Evolutionary conservation across 1,140 invertebrate genomes (phyloP).

Genomic region (Drosophila ananassae): DNA sequence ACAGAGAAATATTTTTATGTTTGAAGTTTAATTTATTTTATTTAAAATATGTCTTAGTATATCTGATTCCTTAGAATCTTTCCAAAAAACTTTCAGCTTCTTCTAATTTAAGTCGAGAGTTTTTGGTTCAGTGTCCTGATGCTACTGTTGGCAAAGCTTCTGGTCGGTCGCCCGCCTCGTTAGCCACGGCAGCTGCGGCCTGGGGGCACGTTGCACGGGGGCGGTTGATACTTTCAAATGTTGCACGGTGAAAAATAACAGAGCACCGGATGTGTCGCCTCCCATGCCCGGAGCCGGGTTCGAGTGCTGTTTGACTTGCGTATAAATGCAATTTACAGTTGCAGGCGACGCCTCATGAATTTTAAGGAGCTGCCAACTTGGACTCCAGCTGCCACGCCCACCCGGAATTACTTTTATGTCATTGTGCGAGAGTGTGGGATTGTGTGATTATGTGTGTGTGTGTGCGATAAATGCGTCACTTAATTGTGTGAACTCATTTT

Average conservation of each 20-base stretch:
- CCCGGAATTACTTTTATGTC: conserved; percentile 61
- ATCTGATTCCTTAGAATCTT: too few species aligned
- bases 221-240: conserved; percentile 24
- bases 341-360: conserved; percentile 76
- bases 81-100: neutral
- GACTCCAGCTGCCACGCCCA: conserved; percentile 26
- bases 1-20: neutral
- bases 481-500: conserved; percentile 63
- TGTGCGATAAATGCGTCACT: conserved; percentile 74
- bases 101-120: neutral
- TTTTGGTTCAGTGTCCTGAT: conserved; percentile 17
- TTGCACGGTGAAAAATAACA: conserved; percentile 58
- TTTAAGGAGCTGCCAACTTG: conserved; percentile 62
- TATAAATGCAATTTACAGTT: conserved; percentile 81
- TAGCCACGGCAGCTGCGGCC: conserved; percentile 35
- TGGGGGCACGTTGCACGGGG: conserved; percentile 3
- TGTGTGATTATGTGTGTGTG: conserved; percentile 3
- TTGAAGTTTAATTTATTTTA: neutral
- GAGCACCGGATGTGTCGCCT: conserved; percentile 37
- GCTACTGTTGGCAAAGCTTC: conserved; percentile 4
- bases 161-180: conserved; percentile 39
- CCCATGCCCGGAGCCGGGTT: conserved; percentile 12
- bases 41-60: neutral
- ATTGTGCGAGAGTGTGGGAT: neutral
- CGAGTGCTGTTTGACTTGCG: conserved; percentile 76